These are phyloP conservation scores for Distichodus sexfasciatus DNA, from an alignment of 2,797 vertebrate species.

Conservation along the genomic window DNA sequence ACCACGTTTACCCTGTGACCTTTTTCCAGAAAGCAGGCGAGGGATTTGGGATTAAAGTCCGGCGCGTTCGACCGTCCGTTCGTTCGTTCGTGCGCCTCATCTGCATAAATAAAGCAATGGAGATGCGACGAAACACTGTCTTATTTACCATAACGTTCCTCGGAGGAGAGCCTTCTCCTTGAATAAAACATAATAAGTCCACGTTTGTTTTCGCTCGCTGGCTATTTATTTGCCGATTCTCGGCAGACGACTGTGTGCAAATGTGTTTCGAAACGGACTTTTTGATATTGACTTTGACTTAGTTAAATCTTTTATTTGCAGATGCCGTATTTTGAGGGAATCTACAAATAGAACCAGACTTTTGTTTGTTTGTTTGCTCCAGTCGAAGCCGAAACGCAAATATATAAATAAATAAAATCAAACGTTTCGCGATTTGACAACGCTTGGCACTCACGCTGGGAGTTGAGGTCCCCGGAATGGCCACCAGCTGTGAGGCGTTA, in stretches of 20 bases:
- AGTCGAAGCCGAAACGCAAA: too few relatives aligned
- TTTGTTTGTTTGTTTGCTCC: too few relatives aligned
- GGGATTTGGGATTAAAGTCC: constrained; percentile 38
- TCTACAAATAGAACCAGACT: too few relatives aligned
- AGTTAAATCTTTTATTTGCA: constrained; percentile 33
- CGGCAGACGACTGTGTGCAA: background rate
- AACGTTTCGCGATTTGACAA: background rate
- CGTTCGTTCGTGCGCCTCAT: constrained; percentile 5
- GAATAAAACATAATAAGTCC: constrained; percentile 34
- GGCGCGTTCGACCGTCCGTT: constrained; percentile 22
- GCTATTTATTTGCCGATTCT: constrained; percentile 17
- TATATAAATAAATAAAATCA: background rate
- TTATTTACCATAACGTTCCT: constrained; percentile 7
- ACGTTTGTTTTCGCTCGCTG: constrained; percentile 22
- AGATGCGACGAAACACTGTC: constrained; percentile 19
- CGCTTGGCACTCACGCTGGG: too few relatives aligned
- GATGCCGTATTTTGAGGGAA: background rate
- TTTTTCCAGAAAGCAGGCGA: constrained; percentile 40
- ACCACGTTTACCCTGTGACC: constrained; percentile 51
- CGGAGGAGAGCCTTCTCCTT: constrained; percentile 9
- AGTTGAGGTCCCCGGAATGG: constrained; percentile 29
- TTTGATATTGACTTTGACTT: constrained; percentile 24
- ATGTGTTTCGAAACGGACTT: background rate
- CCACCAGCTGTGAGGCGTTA: constrained; percentile 45
- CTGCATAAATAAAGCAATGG: constrained; percentile 42